phyloP scores from a whole-genome alignment of 2,113 vertebrate genomes.

The Ctenomys sociabilis region DNA sequence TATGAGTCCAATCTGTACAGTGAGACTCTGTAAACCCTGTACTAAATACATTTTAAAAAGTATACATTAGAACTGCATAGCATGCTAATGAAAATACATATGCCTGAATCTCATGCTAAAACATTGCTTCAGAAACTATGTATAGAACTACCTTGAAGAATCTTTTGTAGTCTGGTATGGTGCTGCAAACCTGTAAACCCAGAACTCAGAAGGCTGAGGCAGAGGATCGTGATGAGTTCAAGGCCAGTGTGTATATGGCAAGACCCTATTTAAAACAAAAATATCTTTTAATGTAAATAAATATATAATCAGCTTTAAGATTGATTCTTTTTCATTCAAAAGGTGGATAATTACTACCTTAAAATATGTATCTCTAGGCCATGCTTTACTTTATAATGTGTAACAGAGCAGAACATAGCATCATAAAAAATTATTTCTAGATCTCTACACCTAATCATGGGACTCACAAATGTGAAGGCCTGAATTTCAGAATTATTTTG shows the following conservation, averaged over 20 bases:
- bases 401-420: background rate
- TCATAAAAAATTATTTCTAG: background rate
- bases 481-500: background rate
- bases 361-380: background rate
- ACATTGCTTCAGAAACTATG: background rate
- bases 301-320: background rate
- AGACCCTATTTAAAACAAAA: background rate
- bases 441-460: background rate
- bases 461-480: background rate
- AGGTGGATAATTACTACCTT: background rate
- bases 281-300: background rate
- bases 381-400: background rate
- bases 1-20: too few relatives aligned
- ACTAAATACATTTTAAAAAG: background rate
- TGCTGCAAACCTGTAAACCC: background rate
- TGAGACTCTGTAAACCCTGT: too few relatives aligned
- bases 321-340: background rate
- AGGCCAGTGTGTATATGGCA: fast-evolving
- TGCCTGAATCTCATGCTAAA: background rate
- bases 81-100: background rate
- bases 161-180: background rate
- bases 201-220: background rate
- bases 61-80: background rate
- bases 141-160: background rate
- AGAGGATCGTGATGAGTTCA: background rate